Evolutionary conservation across 2,113 vertebrate genomes (phyloP), one percentile per base, ranked within the genome.

Genomic region (Glaucomys volans): DNA sequence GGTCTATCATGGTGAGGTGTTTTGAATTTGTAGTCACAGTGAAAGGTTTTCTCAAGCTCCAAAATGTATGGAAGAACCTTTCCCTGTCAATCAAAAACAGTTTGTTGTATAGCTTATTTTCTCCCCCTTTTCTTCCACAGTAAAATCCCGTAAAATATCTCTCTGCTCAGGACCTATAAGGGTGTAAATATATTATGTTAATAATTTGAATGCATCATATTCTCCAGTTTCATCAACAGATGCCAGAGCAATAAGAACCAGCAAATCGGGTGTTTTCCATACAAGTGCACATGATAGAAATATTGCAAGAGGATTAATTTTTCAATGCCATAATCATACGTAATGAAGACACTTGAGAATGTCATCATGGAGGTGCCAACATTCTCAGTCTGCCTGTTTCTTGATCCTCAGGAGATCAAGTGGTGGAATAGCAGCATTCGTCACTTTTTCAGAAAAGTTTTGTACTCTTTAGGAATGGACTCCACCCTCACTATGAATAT

Each of bases 391-490:
- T 14, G 1, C 35, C 35, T 44, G 4, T 10, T 62, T 50, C 66
- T 74, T 47, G 40, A 59, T 2, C 26, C 4, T 24, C 26, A 44
- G 9, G 26, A 10, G 64, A 47, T 30, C 14, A 75, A 4, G 0
- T 3, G 32, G 11, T 13, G 9, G 7, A 47, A 4, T 7, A 40
- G 54, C 2, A 37, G 26, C 18, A 5, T 67, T 54, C 4, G 0
- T 90, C 5, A 35, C n/a, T 30, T 57, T 67, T 28, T 52, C 44
- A 66, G 69, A 12, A 54, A 42, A 8, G 10, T 62, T 47, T 50
- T 87, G 10, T 17, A 35, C 35, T 47, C 5, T 52, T 26, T 18
- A 62, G 35, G 35, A 30, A 44, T 64, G 30, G 54, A 18, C 42
- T 47, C 1, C 66, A 30, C 50, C 6, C 16, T 40, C 16, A 83